phyloP scores from a whole-genome alignment of 2,113 vertebrate species.

The Ameiurus melas region DNA sequence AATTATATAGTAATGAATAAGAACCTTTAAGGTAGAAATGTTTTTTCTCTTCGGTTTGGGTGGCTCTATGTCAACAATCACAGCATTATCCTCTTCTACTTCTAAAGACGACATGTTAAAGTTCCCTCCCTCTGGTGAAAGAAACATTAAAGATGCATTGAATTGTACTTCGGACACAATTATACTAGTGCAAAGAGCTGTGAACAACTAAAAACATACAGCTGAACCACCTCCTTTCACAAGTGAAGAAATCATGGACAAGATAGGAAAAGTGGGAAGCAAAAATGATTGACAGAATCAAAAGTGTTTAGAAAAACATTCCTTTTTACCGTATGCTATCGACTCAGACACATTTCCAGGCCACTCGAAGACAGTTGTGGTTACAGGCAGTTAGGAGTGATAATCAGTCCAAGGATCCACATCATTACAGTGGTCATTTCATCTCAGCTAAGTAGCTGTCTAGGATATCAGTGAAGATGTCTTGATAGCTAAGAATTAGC shows the following conservation, averaged over 20 bases:
- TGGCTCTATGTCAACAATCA: constrained; percentile 64
- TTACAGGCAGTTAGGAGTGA: not conserved
- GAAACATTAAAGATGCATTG: not conserved
- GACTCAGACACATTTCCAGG: not conserved
- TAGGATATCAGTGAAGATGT: not conserved
- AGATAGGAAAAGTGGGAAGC: not conserved
- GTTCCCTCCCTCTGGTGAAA: constrained; percentile 70
- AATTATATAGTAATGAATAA: not conserved
- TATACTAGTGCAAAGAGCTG: not conserved
- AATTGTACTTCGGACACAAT: not conserved
- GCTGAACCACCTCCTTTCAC: not conserved
- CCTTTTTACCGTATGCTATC: not conserved
- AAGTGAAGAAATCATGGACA: not conserved
- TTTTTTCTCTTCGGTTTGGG: constrained; percentile 69
- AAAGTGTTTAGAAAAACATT: not conserved
- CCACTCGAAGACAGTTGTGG: not conserved
- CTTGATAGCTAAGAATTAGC: not conserved
- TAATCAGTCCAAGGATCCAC: not conserved
- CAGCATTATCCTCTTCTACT: constrained; percentile 62
- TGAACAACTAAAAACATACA: not conserved
- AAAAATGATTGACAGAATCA: not conserved
- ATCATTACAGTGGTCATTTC: not conserved
- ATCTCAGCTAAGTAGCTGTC: not conserved
- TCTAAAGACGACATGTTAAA: constrained; percentile 66
- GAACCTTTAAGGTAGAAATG: constrained; percentile 75